Base-by-base conservation (phyloP, 2,888 invertebrate species). In the Lochmaea capreae region DNA sequence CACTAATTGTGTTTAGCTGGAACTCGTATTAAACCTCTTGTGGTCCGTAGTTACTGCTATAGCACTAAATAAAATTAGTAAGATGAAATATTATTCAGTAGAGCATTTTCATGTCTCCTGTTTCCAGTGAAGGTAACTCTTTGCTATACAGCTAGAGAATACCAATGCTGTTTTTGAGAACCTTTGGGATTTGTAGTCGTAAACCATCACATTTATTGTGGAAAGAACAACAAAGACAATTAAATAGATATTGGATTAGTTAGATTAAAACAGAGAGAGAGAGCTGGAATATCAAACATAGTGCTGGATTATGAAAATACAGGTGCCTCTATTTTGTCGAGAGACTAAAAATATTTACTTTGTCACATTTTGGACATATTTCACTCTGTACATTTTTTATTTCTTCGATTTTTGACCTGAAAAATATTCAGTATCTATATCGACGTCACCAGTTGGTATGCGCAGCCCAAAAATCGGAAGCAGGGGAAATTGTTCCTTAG, bases 81-180 rank as follows among this genome's bases (percentile, higher is more conserved):
- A n/a, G 61, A 61, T 61, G 61, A 61, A 61, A 61, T 61, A 61
- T 61, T 61, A 61, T 33, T 16, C 61, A 61, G 33, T 61, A 16
- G 39, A 61, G 61, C 61, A 39, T 61, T 61, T 10, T 54, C 61
- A 39, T 61, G 33, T 54, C 54, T 54, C 54, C 54, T 10, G 18
- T 54, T 61, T 39, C 61, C 61, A 39, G 61, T 16, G 11, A 61
- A 39, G 39, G 39, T n/a, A 61, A 33, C 16, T 26, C 39, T 61
- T 61, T 61, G 12, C n/a, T 39, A 16, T 49, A 26, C 26, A 18
- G 26, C 14, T 5, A 14, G 26, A 26, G 26, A 58, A 58, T 26
- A 26, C 22, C 58, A 11, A 58, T 58, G 58, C 58, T 18, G 33
- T 9, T 39, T 58, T 6, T 11, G 26, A 8, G n/a, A 61, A 8